Percentiles rank a stretch among this genome's conserved stretches.
Conservation (phyloP, 2,888 invertebrate species). For the Athrips mouffetella region DNA sequence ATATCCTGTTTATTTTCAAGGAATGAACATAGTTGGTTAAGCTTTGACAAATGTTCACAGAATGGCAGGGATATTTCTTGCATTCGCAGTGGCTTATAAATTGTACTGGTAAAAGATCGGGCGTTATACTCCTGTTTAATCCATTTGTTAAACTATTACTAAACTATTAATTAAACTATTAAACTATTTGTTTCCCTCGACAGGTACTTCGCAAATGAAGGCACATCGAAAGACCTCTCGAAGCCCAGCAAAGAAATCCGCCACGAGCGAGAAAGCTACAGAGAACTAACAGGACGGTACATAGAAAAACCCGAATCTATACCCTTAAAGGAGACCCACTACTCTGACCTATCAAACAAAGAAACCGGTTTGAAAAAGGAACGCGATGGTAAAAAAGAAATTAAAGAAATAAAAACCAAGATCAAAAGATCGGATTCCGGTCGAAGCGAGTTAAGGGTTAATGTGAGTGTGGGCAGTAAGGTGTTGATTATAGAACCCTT, state of each 20-base stretch:
- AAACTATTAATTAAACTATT: too few relatives aligned
- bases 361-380: conserved; percentile 54
- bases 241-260: conserved; percentile 70
- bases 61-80: too few relatives aligned
- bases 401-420: conserved; percentile 63
- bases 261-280: conserved; percentile 68
- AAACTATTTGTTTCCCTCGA: too few relatives aligned
- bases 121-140: too few relatives aligned
- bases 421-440: conserved; percentile 68
- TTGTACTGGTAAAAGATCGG: too few relatives aligned
- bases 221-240: conserved; percentile 67
- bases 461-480: conserved; percentile 66
- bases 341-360: conserved; percentile 57
- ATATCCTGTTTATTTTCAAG: too few relatives aligned
- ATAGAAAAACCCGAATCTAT: conserved; percentile 62
- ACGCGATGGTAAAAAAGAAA: conserved; percentile 44
- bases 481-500: conserved; percentile 68
- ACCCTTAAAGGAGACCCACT: conserved; percentile 56
- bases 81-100: too few relatives aligned
- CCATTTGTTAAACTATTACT: too few relatives aligned
- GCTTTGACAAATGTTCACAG: too few relatives aligned
- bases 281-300: conserved; percentile 69
- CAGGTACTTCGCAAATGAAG: conserved; percentile 67
- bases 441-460: conserved; percentile 57
- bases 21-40: too few relatives aligned